Evolutionary conservation across 2,797 vertebrate species (phyloP).

Genomic region (Rhinichthys osculus): DNA sequence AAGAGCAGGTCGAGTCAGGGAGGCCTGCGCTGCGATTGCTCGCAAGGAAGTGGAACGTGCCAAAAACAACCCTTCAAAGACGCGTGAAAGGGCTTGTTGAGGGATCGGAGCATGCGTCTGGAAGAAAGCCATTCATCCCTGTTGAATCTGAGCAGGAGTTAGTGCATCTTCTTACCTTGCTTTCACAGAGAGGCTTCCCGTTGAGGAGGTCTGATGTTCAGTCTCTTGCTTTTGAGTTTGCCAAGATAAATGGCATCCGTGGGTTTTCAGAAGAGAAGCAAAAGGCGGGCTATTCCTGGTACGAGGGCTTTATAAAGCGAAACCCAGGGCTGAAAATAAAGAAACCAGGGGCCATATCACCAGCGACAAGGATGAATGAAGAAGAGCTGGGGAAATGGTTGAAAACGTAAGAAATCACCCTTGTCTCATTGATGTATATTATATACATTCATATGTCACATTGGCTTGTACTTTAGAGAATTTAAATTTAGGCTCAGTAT

Average conservation of each 20-base stretch:
- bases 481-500: too few species aligned
- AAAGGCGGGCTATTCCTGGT: slow-evolving; percentile 36
- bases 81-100: slow-evolving; percentile 28
- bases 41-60: slow-evolving; percentile 35
- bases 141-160: slow-evolving; percentile 35
- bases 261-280: slow-evolving; percentile 40
- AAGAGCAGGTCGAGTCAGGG: background rate
- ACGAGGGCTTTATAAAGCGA: slow-evolving; percentile 46
- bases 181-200: slow-evolving; percentile 17
- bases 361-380: slow-evolving; percentile 9
- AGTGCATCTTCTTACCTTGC: slow-evolving; percentile 9
- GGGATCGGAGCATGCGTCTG: slow-evolving; percentile 9
- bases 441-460: too few species aligned
- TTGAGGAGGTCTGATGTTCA: slow-evolving; percentile 35
- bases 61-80: slow-evolving; percentile 15
- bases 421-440: background rate
- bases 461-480: too few species aligned
- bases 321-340: slow-evolving; percentile 45
- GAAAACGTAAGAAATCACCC: background rate
- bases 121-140: slow-evolving; percentile 29
- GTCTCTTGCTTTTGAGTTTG: slow-evolving; percentile 39
- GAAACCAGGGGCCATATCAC: slow-evolving; percentile 43
- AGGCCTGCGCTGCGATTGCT: slow-evolving; percentile 13
- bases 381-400: slow-evolving; percentile 35
- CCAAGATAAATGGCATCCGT: slow-evolving; percentile 19